Conservation (phyloP, 2,797 vertebrate genomes). For the Lepus oiostolus region DNA sequence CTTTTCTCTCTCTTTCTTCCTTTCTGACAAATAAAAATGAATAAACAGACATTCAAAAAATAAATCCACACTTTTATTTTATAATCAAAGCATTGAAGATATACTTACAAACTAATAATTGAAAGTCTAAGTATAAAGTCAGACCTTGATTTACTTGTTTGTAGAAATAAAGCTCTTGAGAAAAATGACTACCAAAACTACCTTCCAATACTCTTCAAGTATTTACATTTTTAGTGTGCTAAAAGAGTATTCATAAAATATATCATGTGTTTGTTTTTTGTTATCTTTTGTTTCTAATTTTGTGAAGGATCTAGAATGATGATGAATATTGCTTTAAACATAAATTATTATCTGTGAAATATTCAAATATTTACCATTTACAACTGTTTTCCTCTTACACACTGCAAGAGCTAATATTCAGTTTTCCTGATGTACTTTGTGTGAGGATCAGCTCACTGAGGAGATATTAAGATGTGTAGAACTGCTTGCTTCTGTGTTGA, state of each 20-base stretch:
- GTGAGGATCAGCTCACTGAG: background rate
- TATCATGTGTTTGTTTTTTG: background rate
- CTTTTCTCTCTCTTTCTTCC: no score
- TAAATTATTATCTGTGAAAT: background rate
- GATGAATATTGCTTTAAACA: background rate
- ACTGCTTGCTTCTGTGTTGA: background rate
- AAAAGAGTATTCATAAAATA: background rate
- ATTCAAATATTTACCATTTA: background rate
- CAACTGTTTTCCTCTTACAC: background rate
- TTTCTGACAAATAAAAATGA: no score
- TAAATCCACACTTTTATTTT: background rate
- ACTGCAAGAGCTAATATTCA: background rate
- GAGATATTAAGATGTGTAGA: background rate
- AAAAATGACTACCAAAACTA: background rate
- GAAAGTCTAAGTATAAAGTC: background rate
- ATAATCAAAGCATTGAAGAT: background rate
- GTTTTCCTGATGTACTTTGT: background rate
- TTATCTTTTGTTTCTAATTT: background rate
- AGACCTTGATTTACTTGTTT: background rate
- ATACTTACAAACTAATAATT: background rate
- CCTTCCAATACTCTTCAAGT: background rate
- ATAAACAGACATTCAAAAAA: no score
- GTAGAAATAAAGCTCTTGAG: background rate
- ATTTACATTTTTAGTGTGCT: background rate
- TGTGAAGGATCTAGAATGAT: background rate